Evolutionary conservation across 2,888 invertebrate species (phyloP).

Genomic region (Horisme vitalbata): DNA sequence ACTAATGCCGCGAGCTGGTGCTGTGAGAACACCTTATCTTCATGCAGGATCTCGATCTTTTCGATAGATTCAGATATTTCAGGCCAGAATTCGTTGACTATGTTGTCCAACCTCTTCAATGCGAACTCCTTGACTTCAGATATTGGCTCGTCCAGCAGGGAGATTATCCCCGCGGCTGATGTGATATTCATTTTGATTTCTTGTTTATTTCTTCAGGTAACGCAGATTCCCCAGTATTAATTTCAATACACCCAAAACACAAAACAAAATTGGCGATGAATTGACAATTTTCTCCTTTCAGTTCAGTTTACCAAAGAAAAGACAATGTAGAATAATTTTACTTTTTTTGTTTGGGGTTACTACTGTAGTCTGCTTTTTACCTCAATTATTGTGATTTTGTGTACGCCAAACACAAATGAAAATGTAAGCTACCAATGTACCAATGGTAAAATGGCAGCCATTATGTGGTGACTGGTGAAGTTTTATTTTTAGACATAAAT

Average conservation of each 20-base stretch:
- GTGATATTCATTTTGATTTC: slow-evolving; percentile 77
- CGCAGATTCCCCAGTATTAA: slow-evolving; percentile 28
- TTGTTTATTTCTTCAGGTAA: too few relatives aligned
- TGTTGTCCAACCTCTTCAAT: slow-evolving; percentile 93
- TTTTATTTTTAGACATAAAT: too few relatives aligned
- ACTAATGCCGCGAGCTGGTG: slow-evolving; percentile 97
- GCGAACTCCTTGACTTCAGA: slow-evolving; percentile 97
- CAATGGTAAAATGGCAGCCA: too few relatives aligned
- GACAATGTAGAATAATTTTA: too few relatives aligned
- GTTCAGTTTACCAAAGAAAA: too few relatives aligned
- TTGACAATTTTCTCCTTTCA: slow-evolving; percentile 47
- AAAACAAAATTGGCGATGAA: slow-evolving; percentile 66
- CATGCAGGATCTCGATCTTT: slow-evolving; percentile 98
- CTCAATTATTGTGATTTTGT: too few relatives aligned
- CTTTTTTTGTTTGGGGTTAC: too few relatives aligned
- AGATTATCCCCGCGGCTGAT: slow-evolving; percentile 93
- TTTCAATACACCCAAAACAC: slow-evolving; percentile 31
- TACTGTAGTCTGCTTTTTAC: too few relatives aligned
- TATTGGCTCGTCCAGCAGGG: slow-evolving; percentile 96
- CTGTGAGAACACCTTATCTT: slow-evolving; percentile 94
- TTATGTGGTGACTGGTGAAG: too few relatives aligned
- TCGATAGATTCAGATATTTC: slow-evolving; percentile 99
- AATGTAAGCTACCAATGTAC: too few relatives aligned
- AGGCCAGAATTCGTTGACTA: slow-evolving; percentile 99
- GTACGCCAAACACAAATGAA: too few relatives aligned